A percentile compares a stretch with the other conserved stretches of the same genome.
Evolutionary conservation across 2,888 invertebrate genomes (phyloP).

Genomic region (Doris montereyensis): DNA sequence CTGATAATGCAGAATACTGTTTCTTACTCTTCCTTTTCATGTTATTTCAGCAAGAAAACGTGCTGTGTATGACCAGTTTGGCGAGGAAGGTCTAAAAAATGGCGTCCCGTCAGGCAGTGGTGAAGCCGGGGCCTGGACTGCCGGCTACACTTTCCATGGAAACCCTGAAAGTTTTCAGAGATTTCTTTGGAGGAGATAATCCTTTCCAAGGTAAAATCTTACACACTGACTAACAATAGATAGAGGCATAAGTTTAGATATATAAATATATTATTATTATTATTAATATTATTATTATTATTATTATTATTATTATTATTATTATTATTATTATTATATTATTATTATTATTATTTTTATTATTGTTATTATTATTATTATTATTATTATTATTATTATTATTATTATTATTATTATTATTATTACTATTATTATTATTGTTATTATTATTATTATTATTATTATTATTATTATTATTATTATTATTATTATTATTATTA

Average conservation of each 20-base stretch:
- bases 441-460: too few relatives aligned
- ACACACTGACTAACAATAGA: too few relatives aligned
- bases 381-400: too few relatives aligned
- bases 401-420: too few relatives aligned
- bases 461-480: too few relatives aligned
- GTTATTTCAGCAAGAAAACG: slow-evolving; percentile 66
- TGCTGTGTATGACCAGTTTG: slow-evolving; percentile 90
- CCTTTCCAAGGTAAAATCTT: slow-evolving; percentile 78
- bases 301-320: neutral
- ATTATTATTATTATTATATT: neutral
- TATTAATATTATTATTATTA: neutral
- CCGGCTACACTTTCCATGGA: slow-evolving; percentile 81
- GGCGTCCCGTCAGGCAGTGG: slow-evolving; percentile 80
- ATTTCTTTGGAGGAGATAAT: slow-evolving; percentile 87
- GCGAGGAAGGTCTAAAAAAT: slow-evolving; percentile 87
- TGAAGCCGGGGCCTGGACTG: slow-evolving; percentile 71
- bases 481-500: too few relatives aligned
- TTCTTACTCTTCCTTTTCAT: too few relatives aligned
- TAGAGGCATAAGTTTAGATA: neutral
- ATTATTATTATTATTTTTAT: too few relatives aligned
- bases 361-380: too few relatives aligned
- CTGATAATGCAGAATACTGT: too few relatives aligned
- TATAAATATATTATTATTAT: neutral
- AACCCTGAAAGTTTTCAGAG: slow-evolving; percentile 76
- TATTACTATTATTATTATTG: too few relatives aligned